Evolutionary conservation across 2,888 invertebrate genomes (phyloP).

Genomic region (Urechis unicinctus): DNA sequence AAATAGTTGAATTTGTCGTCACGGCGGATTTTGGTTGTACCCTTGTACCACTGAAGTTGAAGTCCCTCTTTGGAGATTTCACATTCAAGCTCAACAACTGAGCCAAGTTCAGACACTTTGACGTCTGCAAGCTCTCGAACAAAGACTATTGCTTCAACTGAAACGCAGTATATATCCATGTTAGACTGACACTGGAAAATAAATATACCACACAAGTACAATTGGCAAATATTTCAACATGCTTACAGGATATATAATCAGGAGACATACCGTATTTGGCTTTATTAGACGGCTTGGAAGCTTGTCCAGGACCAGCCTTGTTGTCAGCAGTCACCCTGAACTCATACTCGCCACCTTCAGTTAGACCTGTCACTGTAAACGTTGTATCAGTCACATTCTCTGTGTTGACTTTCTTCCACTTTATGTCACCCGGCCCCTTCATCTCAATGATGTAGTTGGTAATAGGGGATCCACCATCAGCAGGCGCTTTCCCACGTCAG

Average conservation of each 20-base stretch:
- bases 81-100: constrained; percentile 59
- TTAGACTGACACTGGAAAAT: too few species aligned
- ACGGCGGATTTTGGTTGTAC: constrained; percentile 7
- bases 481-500: constrained; percentile 49
- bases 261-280: constrained; percentile 13
- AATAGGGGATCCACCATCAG: constrained; percentile 46
- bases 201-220: too few species aligned
- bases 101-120: constrained; percentile 30
- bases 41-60: constrained; percentile 66
- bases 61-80: constrained; percentile 74
- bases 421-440: constrained; percentile 17
- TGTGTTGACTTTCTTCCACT: constrained; percentile 25
- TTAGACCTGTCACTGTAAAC: constrained; percentile 19
- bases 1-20: constrained; percentile 16
- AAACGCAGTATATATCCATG: neutral
- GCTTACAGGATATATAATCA: neutral
- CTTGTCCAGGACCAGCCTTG: constrained; percentile 80
- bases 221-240: neutral
- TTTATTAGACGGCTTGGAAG: constrained; percentile 26
- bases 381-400: constrained; percentile 1
- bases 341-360: constrained; percentile 58
- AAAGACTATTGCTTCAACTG: constrained; percentile 41
- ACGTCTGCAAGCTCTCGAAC: constrained; percentile 34
- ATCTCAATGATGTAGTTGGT: constrained; percentile 41
- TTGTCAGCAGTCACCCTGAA: constrained; percentile 82